These are phyloP conservation scores for Cynodonichthys magdalenae DNA, from an alignment of 2,797 vertebrate genomes.

Conservation along the genomic window DNA sequence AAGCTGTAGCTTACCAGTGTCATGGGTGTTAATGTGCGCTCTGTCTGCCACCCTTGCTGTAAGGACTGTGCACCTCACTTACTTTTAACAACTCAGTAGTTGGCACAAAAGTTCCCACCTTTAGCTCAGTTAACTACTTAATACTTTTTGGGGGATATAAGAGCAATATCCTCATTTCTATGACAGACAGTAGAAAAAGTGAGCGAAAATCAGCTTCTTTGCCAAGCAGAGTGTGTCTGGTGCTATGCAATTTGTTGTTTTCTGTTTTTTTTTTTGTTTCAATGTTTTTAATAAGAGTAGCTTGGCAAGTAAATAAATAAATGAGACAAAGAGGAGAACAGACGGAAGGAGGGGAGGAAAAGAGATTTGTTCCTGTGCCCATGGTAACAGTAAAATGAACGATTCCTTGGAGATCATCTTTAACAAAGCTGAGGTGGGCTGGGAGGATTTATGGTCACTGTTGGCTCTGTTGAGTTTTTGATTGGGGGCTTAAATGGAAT, in stretches of 20 bases:
- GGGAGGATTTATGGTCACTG: conserved; percentile 37
- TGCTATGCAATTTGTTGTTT: conserved; percentile 14
- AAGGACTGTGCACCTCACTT: conserved; percentile 59
- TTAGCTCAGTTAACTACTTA: conserved; percentile 23
- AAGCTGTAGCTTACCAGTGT: conserved; percentile 69
- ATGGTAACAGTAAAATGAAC: conserved; percentile 57
- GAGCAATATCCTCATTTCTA: conserved; percentile 20
- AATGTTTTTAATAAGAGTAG: conserved; percentile 23
- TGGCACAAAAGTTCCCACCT: conserved; percentile 50
- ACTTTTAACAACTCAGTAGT: conserved; percentile 47
- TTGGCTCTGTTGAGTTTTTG: conserved; percentile 36
- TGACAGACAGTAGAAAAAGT: conserved; percentile 27
- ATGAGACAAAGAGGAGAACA: conserved; percentile 11
- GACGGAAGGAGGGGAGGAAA: conserved; percentile 2
- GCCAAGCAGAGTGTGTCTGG: conserved; percentile 15
- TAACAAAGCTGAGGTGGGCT: conserved; percentile 27
- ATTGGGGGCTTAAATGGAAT: conserved; percentile 40
- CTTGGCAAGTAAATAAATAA: conserved; percentile 13
- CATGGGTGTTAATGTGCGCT: conserved; percentile 78
- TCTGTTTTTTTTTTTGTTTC: conserved; percentile 9
- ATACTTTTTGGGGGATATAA: conserved; percentile 19
- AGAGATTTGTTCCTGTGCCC: conserved; percentile 40
- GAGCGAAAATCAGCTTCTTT: conserved; percentile 20
- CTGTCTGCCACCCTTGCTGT: conserved; percentile 69
- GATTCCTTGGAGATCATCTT: conserved; percentile 50